Conservation (phyloP, 2,797 vertebrate species). For the Somateria mollissima region DNA sequence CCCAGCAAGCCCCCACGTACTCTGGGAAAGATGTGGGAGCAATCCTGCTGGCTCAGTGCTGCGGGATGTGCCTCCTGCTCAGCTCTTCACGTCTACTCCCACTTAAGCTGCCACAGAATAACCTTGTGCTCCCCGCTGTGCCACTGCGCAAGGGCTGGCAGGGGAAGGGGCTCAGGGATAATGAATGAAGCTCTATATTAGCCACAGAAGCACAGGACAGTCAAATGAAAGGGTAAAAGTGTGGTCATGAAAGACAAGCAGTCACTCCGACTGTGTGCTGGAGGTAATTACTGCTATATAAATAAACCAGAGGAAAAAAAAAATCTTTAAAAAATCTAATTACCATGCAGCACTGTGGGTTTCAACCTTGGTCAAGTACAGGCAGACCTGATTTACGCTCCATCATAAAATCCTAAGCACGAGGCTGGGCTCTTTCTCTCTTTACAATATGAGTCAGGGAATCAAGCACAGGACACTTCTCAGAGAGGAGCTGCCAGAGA, state of each 20-base stretch:
- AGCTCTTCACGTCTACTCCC: background rate
- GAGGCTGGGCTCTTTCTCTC: constrained; percentile 36
- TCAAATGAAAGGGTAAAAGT: constrained; percentile 69
- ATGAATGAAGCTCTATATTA: constrained; percentile 64
- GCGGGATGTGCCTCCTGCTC: background rate
- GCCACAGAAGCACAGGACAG: constrained; percentile 65
- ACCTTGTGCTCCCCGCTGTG: constrained; percentile 59
- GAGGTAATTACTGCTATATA: constrained; percentile 78
- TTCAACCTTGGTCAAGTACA: constrained; percentile 79
- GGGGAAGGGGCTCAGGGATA: constrained; percentile 40
- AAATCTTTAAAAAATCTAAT: constrained; percentile 76
- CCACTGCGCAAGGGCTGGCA: constrained; percentile 52
- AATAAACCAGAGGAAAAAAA: constrained; percentile 75
- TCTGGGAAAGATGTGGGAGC: background rate
- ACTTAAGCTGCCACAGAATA: constrained; percentile 46
- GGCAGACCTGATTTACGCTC: constrained; percentile 70
- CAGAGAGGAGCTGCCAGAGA: constrained; percentile 12
- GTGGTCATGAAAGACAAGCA: constrained; percentile 69
- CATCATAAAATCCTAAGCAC: constrained; percentile 63
- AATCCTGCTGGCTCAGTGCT: background rate
- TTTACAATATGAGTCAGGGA: constrained; percentile 63
- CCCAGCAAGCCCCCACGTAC: background rate
- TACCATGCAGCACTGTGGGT: constrained; percentile 70
- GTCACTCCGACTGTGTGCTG: constrained; percentile 63
- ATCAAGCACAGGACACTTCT: constrained; percentile 1